Base-by-base conservation (phyloP, 2,888 invertebrate species). In the Crepidodera aurea region DNA sequence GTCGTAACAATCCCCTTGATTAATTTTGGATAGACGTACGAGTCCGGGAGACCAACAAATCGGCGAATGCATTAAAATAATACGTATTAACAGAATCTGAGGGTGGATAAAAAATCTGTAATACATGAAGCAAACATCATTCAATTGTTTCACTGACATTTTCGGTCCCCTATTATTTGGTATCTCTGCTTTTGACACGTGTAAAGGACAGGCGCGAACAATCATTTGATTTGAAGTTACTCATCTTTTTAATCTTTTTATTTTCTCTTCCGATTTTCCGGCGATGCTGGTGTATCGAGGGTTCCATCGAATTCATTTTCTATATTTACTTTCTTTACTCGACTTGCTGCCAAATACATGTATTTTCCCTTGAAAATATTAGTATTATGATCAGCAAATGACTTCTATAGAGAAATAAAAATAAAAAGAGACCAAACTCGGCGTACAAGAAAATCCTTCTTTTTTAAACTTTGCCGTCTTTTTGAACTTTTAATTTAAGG, bases 181-280 rank as follows among this genome's bases (percentile, higher is more conserved):
- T 70, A 70, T 73, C 73, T 75, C 73, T 75, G 73, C 69, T 67
- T 66, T 72, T 72, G 75, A 72, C 76, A 76, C 76, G 76, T 75
- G 76, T 69, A 69, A 69, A 72, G 75, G 72, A 71, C 70, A 72
- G 69, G 73, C 71, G 73, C 67, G 71, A 72, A 75, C 75, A 73
- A 74, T 73, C 73, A 73, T 71, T 72, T 71, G 69, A 75, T 74
- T 74, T 71, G 69, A 73, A 74, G 69, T 75, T 75, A 75, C 74
- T 75, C 76, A 74, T 74, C 73, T 76, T 71, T 73, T 73, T 73
- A 75, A 75, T 75, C 76, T 76, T 75, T 75, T 76, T 75, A 75
- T 75, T 76, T 75, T 75, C 73, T 71, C 71, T 73, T 71, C 71
- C 69, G 71, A 71, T 71, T 72, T 71, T 66, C 69, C 65, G 59